A percentile compares a stretch with the other conserved stretches of the same genome.
phyloP scores from a whole-genome alignment of 2,797 vertebrate genomes.

The Coracias cyanogaster region DNA sequence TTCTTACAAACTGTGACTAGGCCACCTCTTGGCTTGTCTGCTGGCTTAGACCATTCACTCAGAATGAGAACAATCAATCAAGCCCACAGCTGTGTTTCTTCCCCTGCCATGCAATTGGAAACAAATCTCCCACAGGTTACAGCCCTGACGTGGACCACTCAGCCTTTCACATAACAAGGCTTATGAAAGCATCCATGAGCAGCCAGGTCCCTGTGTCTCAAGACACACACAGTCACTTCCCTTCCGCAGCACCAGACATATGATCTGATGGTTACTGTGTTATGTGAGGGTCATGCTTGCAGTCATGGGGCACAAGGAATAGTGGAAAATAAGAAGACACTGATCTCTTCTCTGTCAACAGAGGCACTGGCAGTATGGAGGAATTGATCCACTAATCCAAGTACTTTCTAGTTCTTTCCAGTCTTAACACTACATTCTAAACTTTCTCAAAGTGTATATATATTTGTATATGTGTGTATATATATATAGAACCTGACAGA shows the following conservation, averaged over 20 bases:
- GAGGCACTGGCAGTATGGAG: not conserved
- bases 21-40: not conserved
- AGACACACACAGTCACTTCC: not conserved
- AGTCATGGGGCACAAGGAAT: not conserved
- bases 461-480: too few relatives aligned
- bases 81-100: not conserved
- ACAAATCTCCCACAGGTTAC: not conserved
- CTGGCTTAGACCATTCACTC: not conserved
- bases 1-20: not conserved
- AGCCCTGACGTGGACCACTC: not conserved
- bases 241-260: not conserved
- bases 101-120: not conserved
- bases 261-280: not conserved
- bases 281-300: not conserved
- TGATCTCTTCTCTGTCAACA: not conserved
- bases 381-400: not conserved
- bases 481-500: not conserved
- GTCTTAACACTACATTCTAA: not conserved
- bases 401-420: not conserved
- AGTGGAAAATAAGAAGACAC: not conserved
- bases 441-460: not conserved
- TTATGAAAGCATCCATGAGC: not conserved
- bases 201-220: not conserved
- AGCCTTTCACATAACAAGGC: not conserved
- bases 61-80: not conserved